Conservation (phyloP, 2,888 invertebrate genomes). For the Tenthredo livida region DNA sequence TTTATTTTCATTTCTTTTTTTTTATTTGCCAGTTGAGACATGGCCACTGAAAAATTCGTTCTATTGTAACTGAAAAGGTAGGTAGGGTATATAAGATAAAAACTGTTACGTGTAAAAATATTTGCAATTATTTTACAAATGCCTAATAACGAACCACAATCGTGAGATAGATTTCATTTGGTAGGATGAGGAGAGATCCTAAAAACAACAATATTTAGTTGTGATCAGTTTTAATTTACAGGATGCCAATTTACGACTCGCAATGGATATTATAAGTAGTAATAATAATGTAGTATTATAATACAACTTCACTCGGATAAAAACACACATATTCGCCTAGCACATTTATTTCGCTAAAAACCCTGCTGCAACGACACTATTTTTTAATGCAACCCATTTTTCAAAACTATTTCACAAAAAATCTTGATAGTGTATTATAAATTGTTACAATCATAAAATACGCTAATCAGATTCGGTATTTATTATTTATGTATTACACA, state of each 20-base stretch:
- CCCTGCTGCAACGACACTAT: constrained; percentile 73
- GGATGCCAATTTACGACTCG: constrained; percentile 66
- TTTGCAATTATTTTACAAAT: constrained; percentile 46
- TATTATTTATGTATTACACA: no score
- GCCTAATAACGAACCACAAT: constrained; percentile 46
- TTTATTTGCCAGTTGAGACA: constrained; percentile 27
- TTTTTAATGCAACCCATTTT: constrained; percentile 65
- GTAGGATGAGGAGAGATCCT: constrained; percentile 51
- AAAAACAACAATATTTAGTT: constrained; percentile 62
- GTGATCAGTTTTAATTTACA: constrained; percentile 70
- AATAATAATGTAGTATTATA: constrained; percentile 70
- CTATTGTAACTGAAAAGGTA: constrained; percentile 40
- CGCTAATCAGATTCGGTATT: constrained; percentile 27
- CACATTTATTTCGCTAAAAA: constrained; percentile 69
- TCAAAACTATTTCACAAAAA: constrained; percentile 1
- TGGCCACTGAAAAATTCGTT: background rate
- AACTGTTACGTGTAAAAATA: constrained; percentile 44
- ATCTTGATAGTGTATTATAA: constrained; percentile 45
- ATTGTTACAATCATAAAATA: constrained; percentile 38
- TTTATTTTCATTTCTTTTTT: constrained; percentile 5
- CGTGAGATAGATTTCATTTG: constrained; percentile 43
- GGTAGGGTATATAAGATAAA: constrained; percentile 32
- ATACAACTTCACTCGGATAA: constrained; percentile 74
- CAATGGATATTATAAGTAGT: constrained; percentile 63
- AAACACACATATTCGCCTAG: constrained; percentile 75